A percentile compares a stretch with the other conserved stretches of the same genome.
Conservation (phyloP, 1,140 invertebrate species). For the Campoletis sonorensis region DNA sequence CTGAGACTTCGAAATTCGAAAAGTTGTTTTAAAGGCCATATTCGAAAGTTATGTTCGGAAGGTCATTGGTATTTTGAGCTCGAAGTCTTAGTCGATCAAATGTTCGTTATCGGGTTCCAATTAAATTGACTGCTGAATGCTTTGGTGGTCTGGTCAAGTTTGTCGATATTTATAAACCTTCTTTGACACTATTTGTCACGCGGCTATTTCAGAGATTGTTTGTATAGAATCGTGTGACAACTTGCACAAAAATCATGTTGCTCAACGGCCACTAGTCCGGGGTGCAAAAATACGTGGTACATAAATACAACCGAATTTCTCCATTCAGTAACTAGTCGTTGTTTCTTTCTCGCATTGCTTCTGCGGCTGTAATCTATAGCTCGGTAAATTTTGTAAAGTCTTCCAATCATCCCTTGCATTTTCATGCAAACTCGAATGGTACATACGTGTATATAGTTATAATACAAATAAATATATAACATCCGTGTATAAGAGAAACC, state of each 20-base stretch:
- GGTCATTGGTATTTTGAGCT: too few relatives aligned
- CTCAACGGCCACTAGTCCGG: background rate
- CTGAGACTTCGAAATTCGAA: too few relatives aligned
- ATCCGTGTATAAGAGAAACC: background rate
- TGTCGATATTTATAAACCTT: background rate
- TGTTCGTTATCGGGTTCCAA: too few relatives aligned
- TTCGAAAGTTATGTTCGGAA: too few relatives aligned
- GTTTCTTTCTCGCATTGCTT: conserved; percentile 44
- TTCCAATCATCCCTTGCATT: conserved; percentile 57
- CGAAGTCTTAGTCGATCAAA: too few relatives aligned
- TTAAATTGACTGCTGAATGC: background rate
- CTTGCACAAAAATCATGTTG: background rate
- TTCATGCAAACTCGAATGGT: conserved; percentile 53
- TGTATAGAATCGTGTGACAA: background rate
- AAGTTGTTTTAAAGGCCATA: too few relatives aligned
- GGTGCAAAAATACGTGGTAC: background rate
- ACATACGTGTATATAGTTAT: background rate
- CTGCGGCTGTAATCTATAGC: conserved; percentile 53
- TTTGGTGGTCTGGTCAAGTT: background rate
- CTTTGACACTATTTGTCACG: background rate
- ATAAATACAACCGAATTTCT: background rate
- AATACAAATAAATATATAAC: background rate
- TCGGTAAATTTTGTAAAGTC: conserved; percentile 58
- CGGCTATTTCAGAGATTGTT: background rate
- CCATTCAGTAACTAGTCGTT: conserved; percentile 36